Base-by-base conservation (phyloP, 2,113 vertebrate genomes). In the Hemiscyllium ocellatum region DNA sequence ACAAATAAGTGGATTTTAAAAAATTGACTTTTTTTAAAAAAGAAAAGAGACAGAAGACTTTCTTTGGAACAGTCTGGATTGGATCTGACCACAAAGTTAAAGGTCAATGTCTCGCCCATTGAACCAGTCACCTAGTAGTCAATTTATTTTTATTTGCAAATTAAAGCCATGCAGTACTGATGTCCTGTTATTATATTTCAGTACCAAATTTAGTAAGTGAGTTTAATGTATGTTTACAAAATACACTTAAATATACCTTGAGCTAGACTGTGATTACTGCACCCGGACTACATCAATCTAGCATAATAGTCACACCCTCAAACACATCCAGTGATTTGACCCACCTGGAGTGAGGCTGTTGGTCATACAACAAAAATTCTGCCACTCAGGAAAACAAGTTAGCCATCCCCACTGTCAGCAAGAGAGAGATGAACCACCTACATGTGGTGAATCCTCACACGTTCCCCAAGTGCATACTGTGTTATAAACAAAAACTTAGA, bases 151-250 rank as follows among this genome's bases (percentile, higher is more conserved):
- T 52, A 89, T 89, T 89, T 89, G 26, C 5, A 93, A 93, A 66
- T 93, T 93, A 66, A 66, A 93, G 5, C 65, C 56, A 66, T 93
- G 89, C 89, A 37, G 89, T 37, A 17, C 29, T 33, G 33, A n/a
- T 91, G 61, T n/a, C 61, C 89, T 93, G 33, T 93, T 93, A 93
- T 93, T 93, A 93, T 66, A 66, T 66, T 93, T 20, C 61, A 93
- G 61, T 33, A 68, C 29, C 87, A 93, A 37, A 93, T 93, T 93
- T 93, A 93, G 89, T 10, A 93, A 93, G 19, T 22, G 89, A 66
- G 33, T 66, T n/a, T 37, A 68, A 56, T 93, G 29, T 90, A 47
- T 83, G 80, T 61, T 56, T 89, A 89, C 29, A 66, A 19, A 93
- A 19, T 52, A 66, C 61, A 37, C n/a, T 61, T 93, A 93, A 93